These are phyloP conservation scores for Hycleus cichorii DNA, from an alignment of 1,140 invertebrate genomes.

Conservation along the genomic window DNA sequence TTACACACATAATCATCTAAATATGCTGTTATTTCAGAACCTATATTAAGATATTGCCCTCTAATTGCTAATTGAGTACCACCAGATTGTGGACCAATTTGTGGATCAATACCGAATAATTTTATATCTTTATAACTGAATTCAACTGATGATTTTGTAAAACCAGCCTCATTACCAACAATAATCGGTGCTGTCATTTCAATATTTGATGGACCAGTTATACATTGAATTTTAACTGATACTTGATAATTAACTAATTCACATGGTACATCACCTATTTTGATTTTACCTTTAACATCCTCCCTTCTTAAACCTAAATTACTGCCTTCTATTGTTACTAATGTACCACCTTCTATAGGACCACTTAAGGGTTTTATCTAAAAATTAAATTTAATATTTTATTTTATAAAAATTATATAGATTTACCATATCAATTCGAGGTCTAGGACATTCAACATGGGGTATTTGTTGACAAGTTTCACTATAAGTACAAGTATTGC, in stretches of 20 bases:
- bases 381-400: slow-evolving; percentile 18
- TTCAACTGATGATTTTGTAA: slow-evolving; percentile 78
- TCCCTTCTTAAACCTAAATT: slow-evolving; percentile 87
- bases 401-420: not conserved
- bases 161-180: slow-evolving; percentile 83
- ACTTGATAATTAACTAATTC: slow-evolving; percentile 83
- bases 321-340: slow-evolving; percentile 91
- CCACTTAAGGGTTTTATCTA: slow-evolving; percentile 89
- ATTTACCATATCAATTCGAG: slow-evolving; percentile 80
- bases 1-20: slow-evolving; percentile 83
- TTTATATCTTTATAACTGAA: slow-evolving; percentile 86
- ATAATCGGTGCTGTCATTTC: slow-evolving; percentile 74
- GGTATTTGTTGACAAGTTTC: slow-evolving; percentile 68
- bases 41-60: slow-evolving; percentile 90
- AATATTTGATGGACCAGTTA: slow-evolving; percentile 67
- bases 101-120: slow-evolving; percentile 73
- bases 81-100: slow-evolving; percentile 84
- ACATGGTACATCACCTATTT: slow-evolving; percentile 85
- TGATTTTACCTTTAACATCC: slow-evolving; percentile 86
- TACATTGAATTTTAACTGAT: slow-evolving; percentile 84
- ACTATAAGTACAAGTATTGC: slow-evolving; percentile 74
- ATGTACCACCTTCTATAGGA: slow-evolving; percentile 91
- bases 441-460: slow-evolving; percentile 80
- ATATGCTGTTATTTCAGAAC: slow-evolving; percentile 78
- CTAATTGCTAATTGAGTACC: slow-evolving; percentile 87